Percentiles rank a stretch among this genome's conserved stretches.
Evolutionary conservation across 2,888 invertebrate genomes (phyloP).

Genomic region (Belgica antarctica): DNA sequence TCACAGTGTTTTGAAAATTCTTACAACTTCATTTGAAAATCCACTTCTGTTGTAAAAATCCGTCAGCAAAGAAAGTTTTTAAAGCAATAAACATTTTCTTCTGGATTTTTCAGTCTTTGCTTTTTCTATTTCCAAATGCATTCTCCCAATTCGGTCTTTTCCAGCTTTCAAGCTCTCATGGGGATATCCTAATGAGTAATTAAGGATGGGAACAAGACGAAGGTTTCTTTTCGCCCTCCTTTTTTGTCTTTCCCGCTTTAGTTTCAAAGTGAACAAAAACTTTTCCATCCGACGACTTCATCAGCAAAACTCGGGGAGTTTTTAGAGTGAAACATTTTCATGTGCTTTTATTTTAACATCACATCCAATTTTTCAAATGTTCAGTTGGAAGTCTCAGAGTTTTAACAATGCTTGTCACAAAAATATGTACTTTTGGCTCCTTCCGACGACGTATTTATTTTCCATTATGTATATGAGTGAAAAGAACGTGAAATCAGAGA

Average conservation of each 20-base stretch:
- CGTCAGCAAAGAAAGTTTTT: too few relatives aligned
- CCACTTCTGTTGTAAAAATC: too few relatives aligned
- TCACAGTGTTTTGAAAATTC: too few relatives aligned
- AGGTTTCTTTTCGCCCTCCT: neutral
- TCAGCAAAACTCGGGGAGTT: neutral
- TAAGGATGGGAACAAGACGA: slow-evolving; percentile 29
- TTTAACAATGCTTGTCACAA: slow-evolving; percentile 41
- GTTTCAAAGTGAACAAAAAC: slow-evolving; percentile 5
- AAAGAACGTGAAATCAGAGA: slow-evolving; percentile 32
- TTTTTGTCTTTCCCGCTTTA: neutral
- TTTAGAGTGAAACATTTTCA: neutral
- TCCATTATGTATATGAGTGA: slow-evolving; percentile 13
- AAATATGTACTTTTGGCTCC: slow-evolving; percentile 28
- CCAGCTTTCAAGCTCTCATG: neutral
- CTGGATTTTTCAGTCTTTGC: slow-evolving; percentile 18
- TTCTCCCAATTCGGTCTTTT: neutral
- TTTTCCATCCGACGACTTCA: slow-evolving; percentile 31
- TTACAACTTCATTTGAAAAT: too few relatives aligned
- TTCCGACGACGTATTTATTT: slow-evolving; percentile 24
- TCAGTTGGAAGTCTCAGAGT: neutral
- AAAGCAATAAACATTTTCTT: too few relatives aligned
- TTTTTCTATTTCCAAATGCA: slow-evolving; percentile 12
- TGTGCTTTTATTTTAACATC: neutral
- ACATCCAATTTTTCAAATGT: neutral
- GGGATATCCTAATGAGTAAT: slow-evolving; percentile 41